These are phyloP conservation scores for Ranitomeya variabilis DNA, from an alignment of 2,113 vertebrate species.

Conservation along the genomic window DNA sequence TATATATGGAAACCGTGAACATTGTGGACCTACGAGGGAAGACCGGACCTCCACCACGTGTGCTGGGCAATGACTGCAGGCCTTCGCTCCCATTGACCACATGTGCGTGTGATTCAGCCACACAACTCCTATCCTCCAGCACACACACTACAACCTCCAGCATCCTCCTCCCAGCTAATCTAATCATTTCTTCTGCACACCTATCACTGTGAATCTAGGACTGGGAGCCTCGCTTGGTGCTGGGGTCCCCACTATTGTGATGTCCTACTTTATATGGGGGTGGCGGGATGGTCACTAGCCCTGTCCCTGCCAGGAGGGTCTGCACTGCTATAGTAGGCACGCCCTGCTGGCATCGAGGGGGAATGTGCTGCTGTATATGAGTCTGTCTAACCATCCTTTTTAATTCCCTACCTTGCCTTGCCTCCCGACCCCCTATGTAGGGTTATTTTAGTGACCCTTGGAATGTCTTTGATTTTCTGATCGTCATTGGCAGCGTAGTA, in stretches of 20 bases:
- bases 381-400: slow-evolving; percentile 98
- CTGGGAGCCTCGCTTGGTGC: slow-evolving; percentile 3
- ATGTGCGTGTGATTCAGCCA: too few species aligned
- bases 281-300: slow-evolving; percentile 33
- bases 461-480: slow-evolving; percentile 99
- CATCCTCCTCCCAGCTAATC: not conserved
- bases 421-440: slow-evolving; percentile 89
- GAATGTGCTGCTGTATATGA: slow-evolving; percentile 73
- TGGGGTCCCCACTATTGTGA: not conserved
- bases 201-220: slow-evolving; percentile 23
- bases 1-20: too few species aligned
- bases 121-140: too few species aligned
- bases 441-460: slow-evolving; percentile 99
- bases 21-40: too few species aligned
- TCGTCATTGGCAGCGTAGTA: slow-evolving; percentile 99
- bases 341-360: slow-evolving; percentile 63
- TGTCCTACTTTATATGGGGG: slow-evolving; percentile 15
- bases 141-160: not conserved
- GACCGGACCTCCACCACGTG: too few species aligned
- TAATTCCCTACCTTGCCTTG: slow-evolving; percentile 87
- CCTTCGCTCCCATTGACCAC: too few species aligned
- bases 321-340: slow-evolving; percentile 5
- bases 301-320: slow-evolving; percentile 33
- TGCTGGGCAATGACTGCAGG: too few species aligned
- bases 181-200: not conserved